Evolutionary conservation across 2,797 vertebrate genomes (phyloP).

Genomic region (Gadopsis bispinosus): DNA sequence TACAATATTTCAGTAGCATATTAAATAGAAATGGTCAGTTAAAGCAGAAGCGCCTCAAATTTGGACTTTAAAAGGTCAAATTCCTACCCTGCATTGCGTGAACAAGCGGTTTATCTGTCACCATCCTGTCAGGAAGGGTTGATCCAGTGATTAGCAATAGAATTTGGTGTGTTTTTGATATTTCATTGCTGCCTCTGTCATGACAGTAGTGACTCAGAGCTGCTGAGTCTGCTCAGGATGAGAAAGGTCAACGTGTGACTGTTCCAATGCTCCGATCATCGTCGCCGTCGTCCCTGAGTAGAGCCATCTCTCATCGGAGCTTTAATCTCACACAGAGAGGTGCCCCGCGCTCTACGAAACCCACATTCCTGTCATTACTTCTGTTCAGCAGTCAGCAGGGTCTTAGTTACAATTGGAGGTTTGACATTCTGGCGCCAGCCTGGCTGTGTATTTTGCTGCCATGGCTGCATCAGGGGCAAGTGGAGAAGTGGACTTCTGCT

Average conservation of each 20-base stretch:
- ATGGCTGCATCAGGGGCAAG: background rate
- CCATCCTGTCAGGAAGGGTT: background rate
- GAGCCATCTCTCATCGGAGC: conserved; percentile 52
- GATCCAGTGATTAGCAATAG: background rate
- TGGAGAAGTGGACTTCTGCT: background rate
- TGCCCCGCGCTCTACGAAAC: conserved; percentile 1
- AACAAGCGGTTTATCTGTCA: background rate
- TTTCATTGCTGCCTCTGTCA: background rate
- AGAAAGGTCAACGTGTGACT: conserved; percentile 50
- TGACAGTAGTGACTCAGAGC: conserved; percentile 49
- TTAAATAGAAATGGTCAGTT: background rate
- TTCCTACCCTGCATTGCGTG: no score
- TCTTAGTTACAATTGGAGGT: conserved; percentile 14
- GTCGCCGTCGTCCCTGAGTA: conserved; percentile 43
- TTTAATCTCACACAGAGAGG: conserved; percentile 51
- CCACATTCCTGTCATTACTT: conserved; percentile 47
- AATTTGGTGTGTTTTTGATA: background rate
- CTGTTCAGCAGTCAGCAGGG: conserved; percentile 35
- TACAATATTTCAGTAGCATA: background rate
- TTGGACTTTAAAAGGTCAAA: no score
- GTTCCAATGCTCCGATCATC: conserved; percentile 37
- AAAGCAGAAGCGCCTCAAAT: background rate
- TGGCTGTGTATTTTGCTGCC: conserved; percentile 21
- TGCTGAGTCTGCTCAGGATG: conserved; percentile 33
- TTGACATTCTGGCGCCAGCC: background rate